These are phyloP conservation scores for Tenthredo scrophulariae DNA, from an alignment of 2,888 invertebrate species.

Conservation along the genomic window DNA sequence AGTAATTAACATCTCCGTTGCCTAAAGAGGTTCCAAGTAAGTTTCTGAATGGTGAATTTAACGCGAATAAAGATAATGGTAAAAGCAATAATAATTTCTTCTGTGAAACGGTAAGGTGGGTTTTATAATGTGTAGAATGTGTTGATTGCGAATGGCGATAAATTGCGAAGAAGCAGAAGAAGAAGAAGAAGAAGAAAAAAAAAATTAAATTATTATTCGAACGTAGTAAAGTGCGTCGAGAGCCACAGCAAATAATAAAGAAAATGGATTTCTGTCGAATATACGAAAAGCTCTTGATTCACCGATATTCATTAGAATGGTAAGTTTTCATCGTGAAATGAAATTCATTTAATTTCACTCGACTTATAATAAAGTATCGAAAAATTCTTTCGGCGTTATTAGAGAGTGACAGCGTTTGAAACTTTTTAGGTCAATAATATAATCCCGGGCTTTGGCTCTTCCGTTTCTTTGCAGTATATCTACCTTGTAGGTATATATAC, in stretches of 20 bases:
- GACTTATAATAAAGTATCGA: constrained; percentile 42
- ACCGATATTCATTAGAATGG: constrained; percentile 30
- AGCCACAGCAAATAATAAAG: neutral
- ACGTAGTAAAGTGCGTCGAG: neutral
- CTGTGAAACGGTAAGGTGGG: no score
- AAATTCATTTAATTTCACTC: constrained; percentile 29
- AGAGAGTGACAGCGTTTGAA: neutral
- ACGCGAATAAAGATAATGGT: neutral
- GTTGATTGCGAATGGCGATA: neutral
- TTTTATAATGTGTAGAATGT: no score
- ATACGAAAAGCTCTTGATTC: constrained; percentile 14
- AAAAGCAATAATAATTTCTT: neutral
- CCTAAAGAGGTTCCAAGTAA: neutral
- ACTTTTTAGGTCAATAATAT: constrained; percentile 21
- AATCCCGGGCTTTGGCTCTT: neutral
- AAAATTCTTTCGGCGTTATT: constrained; percentile 32
- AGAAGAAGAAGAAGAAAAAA: no score
- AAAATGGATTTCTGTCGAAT: constrained; percentile 15
- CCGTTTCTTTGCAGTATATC: neutral
- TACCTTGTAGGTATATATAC: neutral
- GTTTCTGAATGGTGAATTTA: neutral
- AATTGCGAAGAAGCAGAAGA: no score
- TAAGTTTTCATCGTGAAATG: constrained; percentile 5
- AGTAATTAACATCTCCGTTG: constrained; percentile 9
- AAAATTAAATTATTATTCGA: neutral